Conservation (phyloP, 2,888 invertebrate genomes). For the Cybosia mesomella region DNA sequence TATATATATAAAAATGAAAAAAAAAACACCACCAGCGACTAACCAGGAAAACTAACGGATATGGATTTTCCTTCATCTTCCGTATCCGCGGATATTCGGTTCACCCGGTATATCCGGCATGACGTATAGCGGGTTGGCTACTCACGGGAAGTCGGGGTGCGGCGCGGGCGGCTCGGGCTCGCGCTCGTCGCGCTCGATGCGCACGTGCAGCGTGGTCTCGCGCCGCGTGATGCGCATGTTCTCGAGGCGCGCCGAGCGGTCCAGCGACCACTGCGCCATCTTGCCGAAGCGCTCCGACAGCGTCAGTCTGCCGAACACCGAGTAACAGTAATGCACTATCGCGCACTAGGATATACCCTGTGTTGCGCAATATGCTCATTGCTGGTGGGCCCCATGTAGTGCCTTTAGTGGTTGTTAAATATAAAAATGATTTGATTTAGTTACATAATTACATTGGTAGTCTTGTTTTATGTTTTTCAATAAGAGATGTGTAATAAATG, state of each 20-base stretch:
- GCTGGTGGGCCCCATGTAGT: background rate
- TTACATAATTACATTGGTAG: background rate
- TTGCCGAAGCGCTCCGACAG: slow-evolving; percentile 96
- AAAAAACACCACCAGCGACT: no score
- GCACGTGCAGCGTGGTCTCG: slow-evolving; percentile 90
- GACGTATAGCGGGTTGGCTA: slow-evolving; percentile 14
- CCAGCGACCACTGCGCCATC: slow-evolving; percentile 96
- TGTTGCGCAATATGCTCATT: no score
- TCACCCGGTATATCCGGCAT: no score
- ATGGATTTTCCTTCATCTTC: no score
- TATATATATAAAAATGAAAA: no score
- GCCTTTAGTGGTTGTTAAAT: background rate
- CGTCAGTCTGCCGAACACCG: slow-evolving; percentile 88
- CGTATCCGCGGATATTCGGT: no score
- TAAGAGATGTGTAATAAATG: no score
- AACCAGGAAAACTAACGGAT: no score
- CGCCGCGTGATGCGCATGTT: slow-evolving; percentile 95
- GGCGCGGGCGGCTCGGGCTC: slow-evolving; percentile 49
- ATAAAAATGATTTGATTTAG: no score
- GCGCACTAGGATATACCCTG: no score
- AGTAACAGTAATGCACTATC: slow-evolving; percentile 1
- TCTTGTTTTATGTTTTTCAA: background rate
- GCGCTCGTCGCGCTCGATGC: slow-evolving; percentile 86
- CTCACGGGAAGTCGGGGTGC: slow-evolving; percentile 63
- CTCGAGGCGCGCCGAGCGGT: slow-evolving; percentile 93